phyloP scores from a whole-genome alignment of 2,797 vertebrate species.

The Vireo griseus region DNA sequence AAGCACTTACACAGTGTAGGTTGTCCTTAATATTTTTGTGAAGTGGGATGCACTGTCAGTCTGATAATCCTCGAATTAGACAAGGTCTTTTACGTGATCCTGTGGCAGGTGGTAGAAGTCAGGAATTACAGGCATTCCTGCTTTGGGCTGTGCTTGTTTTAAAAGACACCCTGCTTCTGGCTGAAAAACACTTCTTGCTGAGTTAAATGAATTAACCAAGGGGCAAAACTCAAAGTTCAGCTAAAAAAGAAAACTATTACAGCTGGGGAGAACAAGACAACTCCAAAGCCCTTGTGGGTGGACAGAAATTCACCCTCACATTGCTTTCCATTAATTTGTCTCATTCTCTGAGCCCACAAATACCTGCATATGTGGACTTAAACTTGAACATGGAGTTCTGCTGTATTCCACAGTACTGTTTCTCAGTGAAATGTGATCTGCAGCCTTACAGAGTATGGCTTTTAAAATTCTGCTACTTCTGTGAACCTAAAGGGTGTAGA shows the following conservation, averaged over 20 bases:
- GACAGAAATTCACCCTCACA: background rate
- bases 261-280: background rate
- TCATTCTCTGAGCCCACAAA: background rate
- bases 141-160: constrained; percentile 74
- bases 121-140: constrained; percentile 83
- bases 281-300: background rate
- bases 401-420: background rate
- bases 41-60: background rate
- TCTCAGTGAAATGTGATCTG: background rate
- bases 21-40: background rate
- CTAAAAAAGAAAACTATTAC: background rate
- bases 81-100: constrained; percentile 50
- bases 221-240: constrained; percentile 7
- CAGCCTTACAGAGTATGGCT: background rate
- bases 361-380: background rate
- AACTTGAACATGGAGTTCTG: background rate
- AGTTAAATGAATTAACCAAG: constrained; percentile 34
- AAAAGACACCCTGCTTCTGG: constrained; percentile 44
- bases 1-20: background rate
- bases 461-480: background rate
- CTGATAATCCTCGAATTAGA: constrained; percentile 63
- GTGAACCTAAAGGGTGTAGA: background rate
- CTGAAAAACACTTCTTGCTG: constrained; percentile 48
- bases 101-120: constrained; percentile 75
- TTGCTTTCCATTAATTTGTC: background rate